Base-by-base conservation (phyloP, 2,797 vertebrate genomes). In the Parambassis ranga region DNA sequence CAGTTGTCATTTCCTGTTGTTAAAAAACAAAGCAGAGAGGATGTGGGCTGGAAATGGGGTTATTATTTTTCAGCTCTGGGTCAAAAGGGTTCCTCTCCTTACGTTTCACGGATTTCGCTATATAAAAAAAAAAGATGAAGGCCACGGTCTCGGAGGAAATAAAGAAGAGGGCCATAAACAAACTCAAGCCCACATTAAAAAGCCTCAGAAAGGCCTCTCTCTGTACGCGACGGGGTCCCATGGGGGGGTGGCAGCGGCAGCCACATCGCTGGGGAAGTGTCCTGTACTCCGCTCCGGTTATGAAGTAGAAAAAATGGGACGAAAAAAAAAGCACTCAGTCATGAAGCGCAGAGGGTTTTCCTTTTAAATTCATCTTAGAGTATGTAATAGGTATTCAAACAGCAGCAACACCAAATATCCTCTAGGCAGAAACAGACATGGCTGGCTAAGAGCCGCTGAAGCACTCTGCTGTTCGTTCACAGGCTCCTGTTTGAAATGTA, bases 401-500 rank as follows among this genome's bases (percentile, higher is more conserved):
- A 35, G 33, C 19, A 63, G 50, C 58, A 70, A 2, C 67, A 48
- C 27, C 31, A 47, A 10, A 42, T 44, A 27, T 58, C 56, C 32
- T 66, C 24, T 6, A n/a, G 20, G 52, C 59, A 46, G 53, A 32
- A 43, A 22, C n/a, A 49, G 22, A 11, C 31, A 62, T 9, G 22
- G 16, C 7, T 70, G 42, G 20, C 39, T 74, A 37, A 62, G 65
- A 71, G 69, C 77, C 61, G 32, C 43, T 37, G 43, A 28, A 50
- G 70, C 70, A 60, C 71, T 72, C 37, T 22, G 31, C 51, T 48
- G 33, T 55, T 65, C 31, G 52, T 77, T 77, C 63, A 41, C 49
- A 56, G 20, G 38, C 41, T 50, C 47, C 33, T 38, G 10, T 65
- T 59, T 51, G 16, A 69, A 16, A 72, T 44, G 28, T 20, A 62